Evolutionary conservation across 23 tunicate species (phyloP).

Genomic region (Ascidia mentula): DNA sequence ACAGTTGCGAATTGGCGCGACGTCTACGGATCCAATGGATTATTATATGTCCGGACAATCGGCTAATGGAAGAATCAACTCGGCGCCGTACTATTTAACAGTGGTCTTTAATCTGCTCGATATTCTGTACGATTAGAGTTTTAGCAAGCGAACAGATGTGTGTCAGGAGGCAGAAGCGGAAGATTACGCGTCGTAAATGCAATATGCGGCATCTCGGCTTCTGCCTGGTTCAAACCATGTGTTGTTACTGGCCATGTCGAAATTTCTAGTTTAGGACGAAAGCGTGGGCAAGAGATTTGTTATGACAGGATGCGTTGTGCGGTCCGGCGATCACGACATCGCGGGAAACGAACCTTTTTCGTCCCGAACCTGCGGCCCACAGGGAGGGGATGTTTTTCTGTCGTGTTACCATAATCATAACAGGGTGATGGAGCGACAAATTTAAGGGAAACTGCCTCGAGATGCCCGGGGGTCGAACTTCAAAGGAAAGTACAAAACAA

Average conservation of each 20-base stretch:
- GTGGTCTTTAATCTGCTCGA: background rate
- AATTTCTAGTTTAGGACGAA: background rate
- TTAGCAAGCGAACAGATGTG: background rate
- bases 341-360: background rate
- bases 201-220: background rate
- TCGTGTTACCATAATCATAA: background rate
- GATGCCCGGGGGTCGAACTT: background rate
- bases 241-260: background rate
- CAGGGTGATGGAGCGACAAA: background rate
- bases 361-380: background rate
- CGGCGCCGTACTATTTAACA: too few relatives aligned
- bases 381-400: background rate
- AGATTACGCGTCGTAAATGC: background rate
- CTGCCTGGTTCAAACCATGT: background rate
- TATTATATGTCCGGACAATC: too few relatives aligned
- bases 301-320: slow-evolving; percentile 1
- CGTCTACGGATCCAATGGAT: too few relatives aligned
- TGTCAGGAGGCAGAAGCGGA: background rate
- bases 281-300: background rate
- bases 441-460: background rate
- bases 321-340: background rate
- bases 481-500: background rate
- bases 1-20: too few relatives aligned
- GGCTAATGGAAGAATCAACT: too few relatives aligned
- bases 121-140: background rate